Percentiles rank a stretch among this genome's conserved stretches.
Evolutionary conservation across 2,113 vertebrate genomes (phyloP).

Genomic region (Saccopteryx leptura): DNA sequence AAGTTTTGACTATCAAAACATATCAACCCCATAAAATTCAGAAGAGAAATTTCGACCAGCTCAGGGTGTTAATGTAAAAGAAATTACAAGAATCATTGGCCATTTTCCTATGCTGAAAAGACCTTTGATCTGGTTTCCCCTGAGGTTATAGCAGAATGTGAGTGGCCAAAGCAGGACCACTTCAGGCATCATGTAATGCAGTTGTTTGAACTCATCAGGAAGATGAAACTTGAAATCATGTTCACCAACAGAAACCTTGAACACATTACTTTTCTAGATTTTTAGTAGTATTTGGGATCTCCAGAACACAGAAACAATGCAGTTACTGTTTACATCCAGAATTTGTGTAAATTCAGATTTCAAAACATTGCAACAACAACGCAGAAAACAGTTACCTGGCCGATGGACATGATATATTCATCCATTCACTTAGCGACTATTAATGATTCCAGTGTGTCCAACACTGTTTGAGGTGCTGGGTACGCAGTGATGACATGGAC

Average conservation of each 20-base stretch:
- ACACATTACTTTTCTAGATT: not conserved
- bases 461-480: not conserved
- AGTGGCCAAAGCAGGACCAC: not conserved
- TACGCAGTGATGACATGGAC: fast-evolving
- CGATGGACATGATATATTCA: not conserved
- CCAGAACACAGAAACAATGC: not conserved
- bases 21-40: not conserved
- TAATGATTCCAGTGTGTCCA: not conserved
- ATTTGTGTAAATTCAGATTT: not conserved
- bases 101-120: not conserved
- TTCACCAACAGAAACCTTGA: not conserved
- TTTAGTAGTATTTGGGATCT: not conserved
- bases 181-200: not conserved
- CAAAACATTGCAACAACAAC: not conserved
- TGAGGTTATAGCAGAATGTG: not conserved
- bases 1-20: constrained; percentile 2
- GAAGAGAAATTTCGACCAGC: not conserved
- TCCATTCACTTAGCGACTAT: not conserved
- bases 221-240: not conserved
- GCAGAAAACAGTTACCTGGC: not conserved
- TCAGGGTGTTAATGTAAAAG: not conserved
- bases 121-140: not conserved
- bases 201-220: not conserved
- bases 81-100: not conserved
- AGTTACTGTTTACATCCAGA: not conserved